Percentiles rank a stretch among this genome's conserved stretches.
Conservation (phyloP, 2,797 vertebrate genomes). For the Liparis tanakae region DNA sequence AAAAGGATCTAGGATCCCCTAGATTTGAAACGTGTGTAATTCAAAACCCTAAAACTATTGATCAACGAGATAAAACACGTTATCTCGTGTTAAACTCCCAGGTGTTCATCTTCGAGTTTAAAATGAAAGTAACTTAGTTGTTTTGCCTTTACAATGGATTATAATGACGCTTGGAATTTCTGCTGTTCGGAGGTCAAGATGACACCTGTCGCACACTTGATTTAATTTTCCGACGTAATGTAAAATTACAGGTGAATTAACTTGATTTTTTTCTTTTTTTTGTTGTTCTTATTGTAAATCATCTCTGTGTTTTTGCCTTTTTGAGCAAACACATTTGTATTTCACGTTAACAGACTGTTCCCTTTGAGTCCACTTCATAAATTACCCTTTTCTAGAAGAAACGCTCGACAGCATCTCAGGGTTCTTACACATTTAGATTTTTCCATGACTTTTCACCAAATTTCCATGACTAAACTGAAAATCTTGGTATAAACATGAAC, state of each 20-base stretch:
- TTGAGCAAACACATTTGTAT: neutral
- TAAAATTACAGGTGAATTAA: neutral
- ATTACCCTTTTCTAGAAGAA: neutral
- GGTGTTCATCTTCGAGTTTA: too few relatives aligned
- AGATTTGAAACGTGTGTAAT: neutral
- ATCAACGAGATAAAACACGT: too few relatives aligned
- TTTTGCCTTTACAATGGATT: neutral
- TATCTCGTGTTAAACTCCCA: too few relatives aligned
- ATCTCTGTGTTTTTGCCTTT: neutral
- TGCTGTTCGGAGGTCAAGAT: neutral
- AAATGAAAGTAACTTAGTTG: neutral
- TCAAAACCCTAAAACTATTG: neutral
- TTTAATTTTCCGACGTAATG: too few relatives aligned
- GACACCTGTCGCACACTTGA: neutral
- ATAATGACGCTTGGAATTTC: neutral
- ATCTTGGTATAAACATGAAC: too few relatives aligned
- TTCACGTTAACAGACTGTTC: too few relatives aligned
- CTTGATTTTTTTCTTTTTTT: neutral
- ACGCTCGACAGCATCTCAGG: neutral
- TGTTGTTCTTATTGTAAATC: neutral
- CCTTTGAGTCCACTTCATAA: neutral
- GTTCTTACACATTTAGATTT: too few relatives aligned
- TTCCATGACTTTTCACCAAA: too few relatives aligned
- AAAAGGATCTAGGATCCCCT: too few relatives aligned
- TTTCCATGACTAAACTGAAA: too few relatives aligned